Evolutionary conservation across 2,888 invertebrate species (phyloP).

Genomic region (Cryptus viduatorius): DNA sequence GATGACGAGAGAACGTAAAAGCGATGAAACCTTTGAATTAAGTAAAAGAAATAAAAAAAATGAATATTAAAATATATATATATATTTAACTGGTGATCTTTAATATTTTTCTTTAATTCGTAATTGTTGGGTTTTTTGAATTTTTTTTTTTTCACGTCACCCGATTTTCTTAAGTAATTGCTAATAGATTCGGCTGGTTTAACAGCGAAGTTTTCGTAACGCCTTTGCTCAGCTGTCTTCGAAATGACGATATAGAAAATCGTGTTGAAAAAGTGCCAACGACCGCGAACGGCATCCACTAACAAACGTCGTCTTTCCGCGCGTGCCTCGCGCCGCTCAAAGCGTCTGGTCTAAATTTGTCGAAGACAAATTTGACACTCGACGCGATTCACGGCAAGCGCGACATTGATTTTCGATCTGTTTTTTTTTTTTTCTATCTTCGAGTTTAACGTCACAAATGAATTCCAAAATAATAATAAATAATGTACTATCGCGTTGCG

Average conservation of each 20-base stretch:
- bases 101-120: conserved; percentile 6
- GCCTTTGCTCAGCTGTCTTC: conserved; percentile 36
- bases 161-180: conserved; percentile 12
- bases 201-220: conserved; percentile 56
- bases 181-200: conserved; percentile 49
- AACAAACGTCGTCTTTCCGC: conserved; percentile 61
- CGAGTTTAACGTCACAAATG: background rate
- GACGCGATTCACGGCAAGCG: conserved; percentile 76
- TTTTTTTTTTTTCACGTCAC: conserved; percentile 15
- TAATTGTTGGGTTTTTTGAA: conserved; percentile 21
- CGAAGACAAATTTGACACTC: conserved; percentile 82
- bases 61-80: too few relatives aligned
- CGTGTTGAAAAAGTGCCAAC: conserved; percentile 80
- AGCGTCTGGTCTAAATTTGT: conserved; percentile 81
- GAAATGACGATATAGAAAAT: conserved; percentile 50
- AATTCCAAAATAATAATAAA: background rate
- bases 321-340: conserved; percentile 63
- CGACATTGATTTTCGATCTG: conserved; percentile 77
- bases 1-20: conserved; percentile 74
- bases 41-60: too few relatives aligned
- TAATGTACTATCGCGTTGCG: background rate
- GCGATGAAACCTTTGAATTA: background rate
- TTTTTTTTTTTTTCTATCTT: conserved; percentile 30
- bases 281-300: conserved; percentile 71
- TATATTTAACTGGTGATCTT: background rate